Base-by-base conservation (phyloP, 2,888 invertebrate genomes). In the Minunthozetes semirufus region DNA sequence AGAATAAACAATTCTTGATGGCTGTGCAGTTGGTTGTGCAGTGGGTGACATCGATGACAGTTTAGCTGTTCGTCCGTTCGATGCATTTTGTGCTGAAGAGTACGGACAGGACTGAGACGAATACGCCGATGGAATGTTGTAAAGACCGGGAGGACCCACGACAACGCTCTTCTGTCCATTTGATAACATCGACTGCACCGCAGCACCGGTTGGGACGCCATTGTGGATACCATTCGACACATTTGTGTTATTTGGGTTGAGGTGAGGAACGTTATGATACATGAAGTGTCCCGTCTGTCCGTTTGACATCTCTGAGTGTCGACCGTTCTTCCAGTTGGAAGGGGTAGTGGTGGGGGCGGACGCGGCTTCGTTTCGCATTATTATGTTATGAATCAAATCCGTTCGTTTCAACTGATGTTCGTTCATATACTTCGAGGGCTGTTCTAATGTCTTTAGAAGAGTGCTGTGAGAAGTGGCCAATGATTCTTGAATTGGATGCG, bases 351-450 rank as follows among this genome's bases (percentile, higher is more conserved):
- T 81, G 61, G 42, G 42, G 42, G 82, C 80, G 1, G 76, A 77
- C 13, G 77, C 74, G 13, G 78, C 75, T 72, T 81, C 89, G 77
- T 74, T 78, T 50, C 92, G 88, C 88, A 93, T 92, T 83, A 94
- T 92, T 84, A 92, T 92, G 83, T 90, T 92, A 84, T 93, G 93
- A 82, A 94, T 92, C 81, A 93, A 90, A 84, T 94, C 94, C 48
- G 92, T 92, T 81, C 93, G 89, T 83, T 93, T 93, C 84, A 92
- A 87, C 85, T 93, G 93, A 84, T 94, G 94, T 72, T 93, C 91
- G 61, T 92, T 93, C 73, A 81, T 76, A 92, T 93, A 93, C 80
- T 92, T 87, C 9, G 94, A 93, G n/a, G 92, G 92, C 82, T 92
- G 93, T 90, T 93, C 93, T 78, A 94, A 84, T 76, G 92, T 91